Base-by-base conservation (phyloP, 2,113 vertebrate genomes). In the Barbus barbus region DNA sequence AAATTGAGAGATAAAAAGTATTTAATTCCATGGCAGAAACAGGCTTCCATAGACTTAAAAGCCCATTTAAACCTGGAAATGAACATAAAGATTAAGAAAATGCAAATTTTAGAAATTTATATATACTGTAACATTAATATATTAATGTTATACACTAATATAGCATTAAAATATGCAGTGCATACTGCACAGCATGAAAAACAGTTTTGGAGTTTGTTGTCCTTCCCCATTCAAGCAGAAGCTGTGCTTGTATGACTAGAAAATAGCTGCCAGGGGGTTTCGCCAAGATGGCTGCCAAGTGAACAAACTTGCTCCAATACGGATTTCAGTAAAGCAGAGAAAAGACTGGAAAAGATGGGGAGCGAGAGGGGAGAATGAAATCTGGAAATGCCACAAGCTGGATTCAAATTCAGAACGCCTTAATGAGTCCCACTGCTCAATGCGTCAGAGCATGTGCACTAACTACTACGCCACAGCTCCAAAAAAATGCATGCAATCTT, bases 281-380 rank as follows among this genome's bases (percentile, higher is more conserved):
- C 71, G 71, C 38, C 71, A 73, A 46, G 38, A 73, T 73, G 71
- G n/a, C 71, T 46, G 71, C 71, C 71, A 73, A 73, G 38, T 16
- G 38, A 73, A 44, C 69, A 73, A 44, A 73, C 38, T 46, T 73
- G 71, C n/a, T 46, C 71, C 71, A 46, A 16, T 73, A 13, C 4
- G 71, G 7, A 73, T 73, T 73, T 73, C n/a, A n/a, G 36, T 73
- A 9, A 14, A 73, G 38, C 5, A 0, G 22, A 44, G n/a, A n/a
- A n/a, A n/a, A n/a, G n/a, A n/a, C n/a, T n/a, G n/a, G n/a, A n/a
- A n/a, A n/a, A 44, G n/a, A 44, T 73, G 69, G 69, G 3, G 38
- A 72, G n/a, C 69, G n/a, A 73, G 38, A 72, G 6, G 69, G 36
- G 38, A 73, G n/a, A 73, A 73, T 13, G 4, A 41, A 13, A 73